These are phyloP conservation scores for Trichogramma evanescens DNA, from an alignment of 2,888 invertebrate genomes.

Conservation along the genomic window DNA sequence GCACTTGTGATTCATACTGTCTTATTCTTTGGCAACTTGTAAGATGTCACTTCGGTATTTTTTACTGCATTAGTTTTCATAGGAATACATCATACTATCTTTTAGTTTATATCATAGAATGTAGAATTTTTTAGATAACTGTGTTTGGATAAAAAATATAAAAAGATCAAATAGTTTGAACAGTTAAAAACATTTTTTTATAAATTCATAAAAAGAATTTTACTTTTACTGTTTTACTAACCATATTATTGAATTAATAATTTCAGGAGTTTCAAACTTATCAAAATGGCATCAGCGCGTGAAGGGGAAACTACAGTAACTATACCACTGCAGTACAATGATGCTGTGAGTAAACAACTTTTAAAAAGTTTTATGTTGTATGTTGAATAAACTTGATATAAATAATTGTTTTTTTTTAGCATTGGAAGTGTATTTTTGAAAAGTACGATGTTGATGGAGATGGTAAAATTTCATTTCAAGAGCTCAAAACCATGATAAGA, in stretches of 20 bases:
- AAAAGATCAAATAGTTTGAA: no score
- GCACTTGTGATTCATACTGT: no score
- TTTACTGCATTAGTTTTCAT: no score
- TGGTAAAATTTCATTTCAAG: slow-evolving; percentile 61
- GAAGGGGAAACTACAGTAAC: slow-evolving; percentile 40
- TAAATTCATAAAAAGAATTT: no score
- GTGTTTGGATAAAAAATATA: no score
- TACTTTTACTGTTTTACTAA: no score
- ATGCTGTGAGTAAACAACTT: slow-evolving; percentile 34
- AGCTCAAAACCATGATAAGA: slow-evolving; percentile 58
- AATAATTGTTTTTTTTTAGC: slow-evolving; percentile 34
- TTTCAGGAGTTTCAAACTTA: slow-evolving; percentile 37
- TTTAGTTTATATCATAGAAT: no score
- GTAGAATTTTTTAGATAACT: no score
- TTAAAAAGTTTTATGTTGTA: slow-evolving; percentile 5
- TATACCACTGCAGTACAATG: slow-evolving; percentile 42
- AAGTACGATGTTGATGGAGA: slow-evolving; percentile 66
- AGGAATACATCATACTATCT: no score
- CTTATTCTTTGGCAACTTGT: no score
- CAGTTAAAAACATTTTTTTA: no score
- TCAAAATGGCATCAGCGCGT: slow-evolving; percentile 40
- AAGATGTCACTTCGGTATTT: no score
- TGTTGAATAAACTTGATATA: neutral
- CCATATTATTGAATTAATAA: neutral
- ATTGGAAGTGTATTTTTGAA: slow-evolving; percentile 44